Evolutionary conservation across 2,888 invertebrate species (phyloP), one percentile per base, ranked within the genome.

Genomic region (Metallyticus violacea): DNA sequence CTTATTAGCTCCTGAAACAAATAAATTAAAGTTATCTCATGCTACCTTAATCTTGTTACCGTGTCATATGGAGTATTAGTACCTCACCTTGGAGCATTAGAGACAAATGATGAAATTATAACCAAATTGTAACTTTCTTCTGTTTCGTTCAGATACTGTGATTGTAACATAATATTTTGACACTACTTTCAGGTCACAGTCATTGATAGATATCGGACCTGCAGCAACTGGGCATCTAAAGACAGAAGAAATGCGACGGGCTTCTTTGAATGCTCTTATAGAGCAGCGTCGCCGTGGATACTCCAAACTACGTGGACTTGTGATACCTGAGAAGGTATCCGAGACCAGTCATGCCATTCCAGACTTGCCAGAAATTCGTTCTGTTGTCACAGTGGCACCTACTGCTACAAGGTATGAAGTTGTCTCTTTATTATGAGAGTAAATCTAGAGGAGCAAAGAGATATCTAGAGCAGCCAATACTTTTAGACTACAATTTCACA

Each of bases 221-320:
- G 81, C 77, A 25, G 26, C 85, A 4, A 25, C n/a, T 25, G 40
- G 40, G 79, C 88, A 85, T 83, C 85, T 85, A 87, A 88, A 85
- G 28, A 77, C 79, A 22, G 93, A 92, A 88, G 91, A 92, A 89
- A 87, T 89, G 7, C 94, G 95, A 88, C 94, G 94, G 90, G 94
- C 94, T 1, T 95, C 96, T 88, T 93, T 97, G 90, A 96, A 95
- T 89, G 95, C 95, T 89, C 92, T 97, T 89, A 94, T 96, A 89
- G 97, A 97, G 91, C 97, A 97, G 91, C 93, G 97, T 86, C 95
- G 96, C 89, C 96, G 95, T 90, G 96, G 96, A 26, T 94, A 97
- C 92, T 96, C 97, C 2, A 97, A 97, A 91, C 92, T 98, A 87
- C 94, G 97, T 90, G 97, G 97, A n/a, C 92, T 98, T 89, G 96